Conservation (phyloP, 2,113 vertebrate species). For the Tympanuchus pallidicinctus region DNA sequence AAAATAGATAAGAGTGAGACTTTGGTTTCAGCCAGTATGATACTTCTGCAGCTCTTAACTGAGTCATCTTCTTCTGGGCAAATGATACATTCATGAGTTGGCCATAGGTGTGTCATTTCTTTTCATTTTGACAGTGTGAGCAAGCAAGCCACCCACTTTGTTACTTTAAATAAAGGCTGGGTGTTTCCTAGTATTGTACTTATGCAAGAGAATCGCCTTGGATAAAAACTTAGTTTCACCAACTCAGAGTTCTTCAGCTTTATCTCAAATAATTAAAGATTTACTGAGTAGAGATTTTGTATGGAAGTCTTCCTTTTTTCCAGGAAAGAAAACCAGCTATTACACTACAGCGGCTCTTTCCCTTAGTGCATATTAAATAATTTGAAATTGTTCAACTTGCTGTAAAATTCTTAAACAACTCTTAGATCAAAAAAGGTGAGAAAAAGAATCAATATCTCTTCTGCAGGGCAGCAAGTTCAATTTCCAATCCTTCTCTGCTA, state of each 20-base stretch:
- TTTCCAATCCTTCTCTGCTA: neutral
- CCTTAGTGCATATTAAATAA: slow-evolving; percentile 27
- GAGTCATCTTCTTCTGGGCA: neutral
- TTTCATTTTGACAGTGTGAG: neutral
- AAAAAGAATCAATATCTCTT: neutral
- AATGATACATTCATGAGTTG: neutral
- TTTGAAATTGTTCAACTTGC: slow-evolving; percentile 24
- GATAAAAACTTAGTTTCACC: neutral
- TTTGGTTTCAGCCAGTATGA: neutral
- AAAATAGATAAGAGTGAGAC: neutral
- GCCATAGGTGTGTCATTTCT: neutral
- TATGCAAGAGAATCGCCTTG: neutral
- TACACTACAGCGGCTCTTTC: neutral
- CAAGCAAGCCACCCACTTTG: neutral
- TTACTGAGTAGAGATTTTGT: neutral
- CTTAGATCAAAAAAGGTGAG: neutral
- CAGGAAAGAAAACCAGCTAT: slow-evolving; percentile 3
- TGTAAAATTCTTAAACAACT: slow-evolving; percentile 19
- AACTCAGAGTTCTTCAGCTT: neutral
- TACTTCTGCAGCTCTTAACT: neutral
- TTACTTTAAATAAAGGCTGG: neutral
- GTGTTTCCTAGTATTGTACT: neutral
- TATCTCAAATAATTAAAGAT: slow-evolving; percentile 21
- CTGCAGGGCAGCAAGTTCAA: neutral
- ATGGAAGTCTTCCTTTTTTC: neutral